Percentiles rank a stretch among this genome's conserved stretches.
Conservation (phyloP, 2,888 invertebrate genomes). For the Crioceris asparagi region DNA sequence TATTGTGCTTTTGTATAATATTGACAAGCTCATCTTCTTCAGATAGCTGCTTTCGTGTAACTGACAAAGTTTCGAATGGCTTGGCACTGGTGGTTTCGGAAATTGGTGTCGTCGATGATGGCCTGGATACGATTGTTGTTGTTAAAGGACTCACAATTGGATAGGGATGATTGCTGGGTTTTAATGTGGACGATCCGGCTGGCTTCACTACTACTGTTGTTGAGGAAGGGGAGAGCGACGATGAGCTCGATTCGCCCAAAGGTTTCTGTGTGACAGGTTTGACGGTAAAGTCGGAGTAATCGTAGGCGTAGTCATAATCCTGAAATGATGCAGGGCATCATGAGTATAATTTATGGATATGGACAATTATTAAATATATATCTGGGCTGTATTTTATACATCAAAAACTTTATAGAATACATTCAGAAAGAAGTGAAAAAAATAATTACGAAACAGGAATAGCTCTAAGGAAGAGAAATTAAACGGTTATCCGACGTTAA, state of each 20-base stretch:
- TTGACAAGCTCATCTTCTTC: too few relatives aligned
- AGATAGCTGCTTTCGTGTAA: too few relatives aligned
- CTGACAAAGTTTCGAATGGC: not conserved
- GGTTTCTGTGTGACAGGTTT: constrained; percentile 41
- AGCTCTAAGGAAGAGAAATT: too few relatives aligned
- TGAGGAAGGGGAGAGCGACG: constrained; percentile 7
- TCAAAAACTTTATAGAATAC: too few relatives aligned
- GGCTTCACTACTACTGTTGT: constrained; percentile 9
- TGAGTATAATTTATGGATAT: too few relatives aligned
- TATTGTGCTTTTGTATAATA: too few relatives aligned
- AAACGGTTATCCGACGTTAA: too few relatives aligned
- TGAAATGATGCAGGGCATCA: too few relatives aligned
- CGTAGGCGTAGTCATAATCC: constrained; percentile 66
- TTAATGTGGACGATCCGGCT: not conserved
- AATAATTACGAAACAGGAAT: too few relatives aligned
- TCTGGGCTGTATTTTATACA: too few relatives aligned
- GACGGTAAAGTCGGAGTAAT: constrained; percentile 60
- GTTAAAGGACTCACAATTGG: not conserved
- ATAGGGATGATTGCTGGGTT: constrained; percentile 1
- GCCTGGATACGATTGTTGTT: not conserved
- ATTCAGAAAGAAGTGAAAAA: too few relatives aligned
- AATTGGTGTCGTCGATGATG: constrained; percentile 1
- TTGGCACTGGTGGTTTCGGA: not conserved
- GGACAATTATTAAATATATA: too few relatives aligned
- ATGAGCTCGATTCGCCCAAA: constrained; percentile 5